Conservation (phyloP, 2,888 invertebrate genomes). For the Sialis lutaria region DNA sequence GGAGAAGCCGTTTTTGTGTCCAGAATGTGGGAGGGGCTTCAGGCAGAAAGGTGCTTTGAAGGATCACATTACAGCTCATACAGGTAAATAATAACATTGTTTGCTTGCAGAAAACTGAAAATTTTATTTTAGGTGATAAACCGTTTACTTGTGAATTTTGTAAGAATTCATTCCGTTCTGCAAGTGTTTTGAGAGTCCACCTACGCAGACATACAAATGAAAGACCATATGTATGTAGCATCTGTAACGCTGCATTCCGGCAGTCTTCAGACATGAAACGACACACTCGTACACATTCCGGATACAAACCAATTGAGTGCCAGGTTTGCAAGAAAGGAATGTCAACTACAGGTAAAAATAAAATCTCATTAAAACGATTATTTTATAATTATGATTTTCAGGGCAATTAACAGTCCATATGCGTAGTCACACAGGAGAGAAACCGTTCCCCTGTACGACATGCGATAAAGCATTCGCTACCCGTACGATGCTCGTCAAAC, state of each 20-base stretch:
- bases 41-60: slow-evolving; percentile 17
- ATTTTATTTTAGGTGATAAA: slow-evolving; percentile 4
- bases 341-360: slow-evolving; percentile 17
- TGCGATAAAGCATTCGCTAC: slow-evolving; percentile 19
- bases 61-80: slow-evolving; percentile 15
- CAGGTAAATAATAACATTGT: slow-evolving; percentile 7
- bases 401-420: slow-evolving; percentile 18
- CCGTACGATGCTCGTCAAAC: slow-evolving; percentile 16
- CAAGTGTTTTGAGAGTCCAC: slow-evolving; percentile 14
- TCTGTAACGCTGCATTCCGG: slow-evolving; percentile 18
- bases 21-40: slow-evolving; percentile 21
- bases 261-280: slow-evolving; percentile 16
- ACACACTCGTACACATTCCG: slow-evolving; percentile 13
- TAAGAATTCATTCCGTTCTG: slow-evolving; percentile 11
- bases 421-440: slow-evolving; percentile 21
- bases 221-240: slow-evolving; percentile 18
- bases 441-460: slow-evolving; percentile 16
- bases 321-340: slow-evolving; percentile 18
- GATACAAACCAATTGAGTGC: slow-evolving; percentile 12
- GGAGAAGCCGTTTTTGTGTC: slow-evolving; percentile 22
- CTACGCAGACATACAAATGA: slow-evolving; percentile 20
- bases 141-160: slow-evolving; percentile 14
- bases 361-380: background rate
- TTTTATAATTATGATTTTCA: slow-evolving; percentile 7
- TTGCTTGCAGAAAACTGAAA: background rate